Conservation (phyloP, 2,888 invertebrate genomes). For the Epiblema foenella region DNA sequence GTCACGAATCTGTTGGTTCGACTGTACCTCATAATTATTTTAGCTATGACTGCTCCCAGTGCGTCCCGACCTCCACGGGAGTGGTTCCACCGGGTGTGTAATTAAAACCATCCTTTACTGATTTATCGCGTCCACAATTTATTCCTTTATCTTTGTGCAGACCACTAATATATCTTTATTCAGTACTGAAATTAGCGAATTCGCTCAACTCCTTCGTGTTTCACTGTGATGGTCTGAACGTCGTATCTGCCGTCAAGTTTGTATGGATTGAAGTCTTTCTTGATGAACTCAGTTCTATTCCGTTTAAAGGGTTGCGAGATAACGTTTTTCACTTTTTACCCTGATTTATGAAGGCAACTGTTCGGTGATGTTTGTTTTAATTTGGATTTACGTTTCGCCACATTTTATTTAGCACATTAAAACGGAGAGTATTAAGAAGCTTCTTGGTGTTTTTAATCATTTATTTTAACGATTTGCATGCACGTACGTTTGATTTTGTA, state of each 20-base stretch:
- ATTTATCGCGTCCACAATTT: slow-evolving; percentile 83
- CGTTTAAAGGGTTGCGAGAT: slow-evolving; percentile 70
- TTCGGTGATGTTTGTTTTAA: slow-evolving; percentile 47
- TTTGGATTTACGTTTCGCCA: slow-evolving; percentile 47
- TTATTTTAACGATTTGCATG: neutral
- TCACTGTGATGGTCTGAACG: slow-evolving; percentile 3
- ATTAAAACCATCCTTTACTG: slow-evolving; percentile 83
- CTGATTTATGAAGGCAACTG: slow-evolving; percentile 61
- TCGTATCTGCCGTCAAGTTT: slow-evolving; percentile 3
- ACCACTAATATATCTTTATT: slow-evolving; percentile 84
- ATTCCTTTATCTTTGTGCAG: slow-evolving; percentile 82
- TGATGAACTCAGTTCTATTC: slow-evolving; percentile 30
- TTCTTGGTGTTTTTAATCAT: neutral
- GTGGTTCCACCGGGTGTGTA: slow-evolving; percentile 70
- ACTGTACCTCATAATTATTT: neutral
- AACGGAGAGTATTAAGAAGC: neutral
- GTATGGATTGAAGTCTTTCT: neutral
- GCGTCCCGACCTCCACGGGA: slow-evolving; percentile 40
- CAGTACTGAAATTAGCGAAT: slow-evolving; percentile 81
- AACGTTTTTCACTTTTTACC: slow-evolving; percentile 63
- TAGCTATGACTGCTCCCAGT: slow-evolving; percentile 49
- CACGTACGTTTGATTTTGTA: too few species aligned
- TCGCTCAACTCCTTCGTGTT: slow-evolving; percentile 58
- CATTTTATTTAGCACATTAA: slow-evolving; percentile 19
- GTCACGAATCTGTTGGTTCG: too few species aligned